Conservation (phyloP, 2,113 vertebrate species). For the Limnothrissa miodon region DNA sequence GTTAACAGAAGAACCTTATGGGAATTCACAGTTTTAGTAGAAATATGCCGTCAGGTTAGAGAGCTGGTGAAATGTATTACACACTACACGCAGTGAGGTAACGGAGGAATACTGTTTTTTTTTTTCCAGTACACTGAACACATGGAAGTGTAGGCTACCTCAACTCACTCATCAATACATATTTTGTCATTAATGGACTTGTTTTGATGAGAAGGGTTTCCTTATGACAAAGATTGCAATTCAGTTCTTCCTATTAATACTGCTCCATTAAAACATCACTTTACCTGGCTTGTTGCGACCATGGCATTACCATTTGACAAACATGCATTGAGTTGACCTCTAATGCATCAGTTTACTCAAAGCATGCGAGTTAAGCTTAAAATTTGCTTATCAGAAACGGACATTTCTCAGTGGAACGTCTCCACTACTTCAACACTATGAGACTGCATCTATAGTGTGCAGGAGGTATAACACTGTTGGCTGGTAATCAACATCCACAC, state of each 20-base stretch:
- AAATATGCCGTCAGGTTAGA: constrained; percentile 45
- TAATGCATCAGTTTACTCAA: neutral
- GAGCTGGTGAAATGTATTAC: constrained; percentile 36
- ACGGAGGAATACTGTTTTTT: neutral
- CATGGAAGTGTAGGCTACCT: neutral
- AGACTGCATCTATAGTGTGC: constrained; percentile 24
- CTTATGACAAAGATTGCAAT: neutral
- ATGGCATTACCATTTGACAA: neutral
- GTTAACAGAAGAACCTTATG: constrained; percentile 38
- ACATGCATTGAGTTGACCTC: neutral
- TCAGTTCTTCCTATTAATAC: neutral
- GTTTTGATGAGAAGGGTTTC: neutral
- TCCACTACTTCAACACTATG: constrained; percentile 25
- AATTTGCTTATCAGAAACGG: neutral
- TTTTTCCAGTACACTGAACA: neutral
- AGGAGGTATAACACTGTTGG: constrained; percentile 44
- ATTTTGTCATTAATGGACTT: neutral
- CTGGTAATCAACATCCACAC: constrained; percentile 40
- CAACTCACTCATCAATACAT: neutral
- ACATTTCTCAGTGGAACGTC: constrained; percentile 12
- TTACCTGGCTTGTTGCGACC: neutral
- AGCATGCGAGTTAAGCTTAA: neutral
- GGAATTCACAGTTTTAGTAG: constrained; percentile 58
- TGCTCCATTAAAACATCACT: neutral
- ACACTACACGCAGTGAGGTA: constrained; percentile 39